These are phyloP conservation scores for Hyperoodon ampullatus DNA, from an alignment of 2,113 vertebrate genomes.

Conservation along the genomic window DNA sequence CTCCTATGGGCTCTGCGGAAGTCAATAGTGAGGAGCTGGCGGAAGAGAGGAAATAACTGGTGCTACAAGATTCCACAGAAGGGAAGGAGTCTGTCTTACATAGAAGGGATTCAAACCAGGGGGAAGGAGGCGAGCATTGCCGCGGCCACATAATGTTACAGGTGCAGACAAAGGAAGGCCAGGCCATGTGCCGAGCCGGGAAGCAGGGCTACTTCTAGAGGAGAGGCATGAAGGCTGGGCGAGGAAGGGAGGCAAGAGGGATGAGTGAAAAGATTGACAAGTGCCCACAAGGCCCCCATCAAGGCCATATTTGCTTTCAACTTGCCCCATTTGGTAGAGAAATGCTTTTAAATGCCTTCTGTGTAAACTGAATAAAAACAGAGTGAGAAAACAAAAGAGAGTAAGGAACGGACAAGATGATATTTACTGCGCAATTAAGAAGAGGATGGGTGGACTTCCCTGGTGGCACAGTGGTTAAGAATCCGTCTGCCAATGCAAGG, in stretches of 20 bases:
- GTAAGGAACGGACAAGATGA: background rate
- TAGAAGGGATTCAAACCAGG: background rate
- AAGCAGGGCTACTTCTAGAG: background rate
- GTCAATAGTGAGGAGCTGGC: background rate
- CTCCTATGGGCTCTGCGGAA: background rate
- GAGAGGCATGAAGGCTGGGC: background rate
- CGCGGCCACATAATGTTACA: background rate
- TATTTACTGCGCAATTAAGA: background rate
- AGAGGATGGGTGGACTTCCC: background rate
- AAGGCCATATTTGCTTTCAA: background rate
- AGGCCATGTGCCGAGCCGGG: background rate
- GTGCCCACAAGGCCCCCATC: no score
- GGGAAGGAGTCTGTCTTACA: background rate
- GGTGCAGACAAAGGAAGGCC: background rate
- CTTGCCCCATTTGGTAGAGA: background rate
- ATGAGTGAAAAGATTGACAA: background rate
- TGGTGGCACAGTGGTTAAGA: no score
- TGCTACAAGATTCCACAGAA: background rate
- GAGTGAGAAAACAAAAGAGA: background rate
- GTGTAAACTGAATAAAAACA: slow-evolving; percentile 13
- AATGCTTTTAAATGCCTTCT: background rate
- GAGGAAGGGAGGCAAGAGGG: fast-evolving
- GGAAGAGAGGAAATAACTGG: background rate
- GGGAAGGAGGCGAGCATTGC: background rate
- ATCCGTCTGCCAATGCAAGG: no score